A percentile compares a stretch with the other conserved stretches of the same genome.
phyloP scores from a whole-genome alignment of 1,140 invertebrate species.

The Drosophila kohkoa region DNA sequence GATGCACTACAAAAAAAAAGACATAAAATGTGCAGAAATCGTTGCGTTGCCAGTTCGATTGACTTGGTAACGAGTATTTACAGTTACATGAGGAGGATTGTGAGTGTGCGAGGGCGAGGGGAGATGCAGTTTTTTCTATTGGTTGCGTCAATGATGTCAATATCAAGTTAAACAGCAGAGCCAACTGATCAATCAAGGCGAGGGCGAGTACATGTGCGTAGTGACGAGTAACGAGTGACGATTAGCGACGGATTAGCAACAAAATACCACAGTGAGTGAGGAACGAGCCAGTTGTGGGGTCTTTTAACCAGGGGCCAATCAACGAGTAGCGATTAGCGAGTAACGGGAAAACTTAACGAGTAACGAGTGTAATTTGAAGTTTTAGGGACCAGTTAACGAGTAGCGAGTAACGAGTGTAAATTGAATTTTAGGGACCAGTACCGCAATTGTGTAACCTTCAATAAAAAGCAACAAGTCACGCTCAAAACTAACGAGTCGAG shows the following conservation, averaged over 20 bases:
- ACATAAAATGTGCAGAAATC: background rate
- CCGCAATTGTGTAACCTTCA: background rate
- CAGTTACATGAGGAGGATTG: background rate
- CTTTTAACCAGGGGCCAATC: too few species aligned
- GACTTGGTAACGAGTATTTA: background rate
- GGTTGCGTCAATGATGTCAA: conserved; percentile 1
- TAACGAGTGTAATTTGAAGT: background rate
- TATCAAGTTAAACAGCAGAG: conserved; percentile 5
- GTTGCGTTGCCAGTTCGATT: conserved; percentile 1
- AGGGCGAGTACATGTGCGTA: background rate
- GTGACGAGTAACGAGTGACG: background rate
- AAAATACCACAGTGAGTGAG: background rate
- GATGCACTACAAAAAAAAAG: background rate
- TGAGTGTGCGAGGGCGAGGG: background rate
- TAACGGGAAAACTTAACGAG: background rate
- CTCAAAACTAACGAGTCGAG: too few species aligned
- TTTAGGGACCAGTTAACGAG: background rate
- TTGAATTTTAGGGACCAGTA: background rate
- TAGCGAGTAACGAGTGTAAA: background rate
- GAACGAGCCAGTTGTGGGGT: background rate
- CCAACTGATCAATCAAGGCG: background rate
- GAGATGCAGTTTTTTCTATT: too few species aligned
- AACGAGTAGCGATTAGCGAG: background rate
- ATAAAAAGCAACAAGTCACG: too few species aligned
- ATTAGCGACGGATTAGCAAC: background rate